Evolutionary conservation across 1,140 invertebrate species (phyloP).

Genomic region (Cydia splendana): DNA sequence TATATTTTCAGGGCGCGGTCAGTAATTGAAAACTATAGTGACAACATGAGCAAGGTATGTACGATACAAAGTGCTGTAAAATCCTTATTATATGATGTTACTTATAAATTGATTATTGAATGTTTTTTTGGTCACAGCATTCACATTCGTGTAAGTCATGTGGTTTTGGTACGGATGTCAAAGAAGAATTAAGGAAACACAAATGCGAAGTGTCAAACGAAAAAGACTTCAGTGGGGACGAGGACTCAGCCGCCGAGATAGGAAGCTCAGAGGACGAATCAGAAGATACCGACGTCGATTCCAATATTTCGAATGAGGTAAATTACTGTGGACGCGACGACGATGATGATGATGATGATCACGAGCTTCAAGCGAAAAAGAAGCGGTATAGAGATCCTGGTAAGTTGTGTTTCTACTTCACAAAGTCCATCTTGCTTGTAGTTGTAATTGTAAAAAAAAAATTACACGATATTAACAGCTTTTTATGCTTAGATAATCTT

Average conservation of each 20-base stretch:
- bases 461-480: no score
- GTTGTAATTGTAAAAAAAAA: no score
- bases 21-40: constrained; percentile 56
- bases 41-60: constrained; percentile 19
- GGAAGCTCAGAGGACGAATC: constrained; percentile 43
- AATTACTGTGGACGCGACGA: not conserved
- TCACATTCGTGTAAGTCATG: constrained; percentile 33
- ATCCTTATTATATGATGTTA: not conserved
- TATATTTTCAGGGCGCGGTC: constrained; percentile 54
- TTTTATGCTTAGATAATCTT: no score
- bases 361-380: constrained; percentile 33
- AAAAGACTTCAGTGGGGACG: constrained; percentile 41
- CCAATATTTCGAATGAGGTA: constrained; percentile 45
- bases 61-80: not conserved
- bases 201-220: constrained; percentile 36
- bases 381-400: constrained; percentile 32
- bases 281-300: constrained; percentile 40
- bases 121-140: not conserved
- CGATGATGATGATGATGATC: constrained; percentile 37
- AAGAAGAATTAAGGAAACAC: constrained; percentile 45
- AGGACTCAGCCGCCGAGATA: constrained; percentile 45
- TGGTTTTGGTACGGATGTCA: constrained; percentile 44
- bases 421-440: no score
- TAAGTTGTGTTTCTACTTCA: not conserved
- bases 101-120: not conserved